Base-by-base conservation (phyloP, 2,888 invertebrate genomes). In the Stenotaenia linearis region DNA sequence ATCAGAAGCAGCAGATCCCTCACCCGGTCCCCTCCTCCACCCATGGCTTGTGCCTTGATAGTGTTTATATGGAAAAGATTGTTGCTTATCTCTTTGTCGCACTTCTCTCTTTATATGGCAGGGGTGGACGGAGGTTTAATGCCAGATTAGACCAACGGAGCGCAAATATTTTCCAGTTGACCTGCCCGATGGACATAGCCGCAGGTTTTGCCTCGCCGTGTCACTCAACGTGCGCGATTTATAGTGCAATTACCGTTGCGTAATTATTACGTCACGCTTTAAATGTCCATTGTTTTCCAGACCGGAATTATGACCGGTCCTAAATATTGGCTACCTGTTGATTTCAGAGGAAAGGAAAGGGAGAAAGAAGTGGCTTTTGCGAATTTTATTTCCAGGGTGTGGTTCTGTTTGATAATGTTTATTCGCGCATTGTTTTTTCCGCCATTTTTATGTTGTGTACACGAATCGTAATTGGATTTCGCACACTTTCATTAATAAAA, bases 1-100 rank as follows among this genome's bases (percentile, higher is more conserved):
- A 74, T 74, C 28, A 30, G 74, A 30, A 74, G 74, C 28, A 74
- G 74, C 50, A 50, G 50, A 50, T 50, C 50, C 50, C 50, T 50
- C 50, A 50, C 50, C 50, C 50, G 6, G 50, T 50, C 50, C 50
- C 50, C 50, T 50, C 50, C 50, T 50, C 50, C 50, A 50, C 50
- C 50, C 50, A 50, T 50, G 50, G 50, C 50, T 50, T 50, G 50
- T 18, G 50, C 50, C 50, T 50, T 50, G 50, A 50, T 50, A 50
- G 50, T 50, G 50, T 50, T 50, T 50, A 50, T 50, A 50, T 50
- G 50, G 50, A 50, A 50, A 50, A 50, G 50, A 50, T 50, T 50
- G 50, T 50, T 50, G 50, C 50, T 50, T 50, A 50, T 50, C 50
- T 50, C 50, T 50, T 50, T 50, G 50, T 50, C 50, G 50, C 50